Base-by-base conservation (phyloP, 1,140 invertebrate genomes). In the Drusus annulatus region DNA sequence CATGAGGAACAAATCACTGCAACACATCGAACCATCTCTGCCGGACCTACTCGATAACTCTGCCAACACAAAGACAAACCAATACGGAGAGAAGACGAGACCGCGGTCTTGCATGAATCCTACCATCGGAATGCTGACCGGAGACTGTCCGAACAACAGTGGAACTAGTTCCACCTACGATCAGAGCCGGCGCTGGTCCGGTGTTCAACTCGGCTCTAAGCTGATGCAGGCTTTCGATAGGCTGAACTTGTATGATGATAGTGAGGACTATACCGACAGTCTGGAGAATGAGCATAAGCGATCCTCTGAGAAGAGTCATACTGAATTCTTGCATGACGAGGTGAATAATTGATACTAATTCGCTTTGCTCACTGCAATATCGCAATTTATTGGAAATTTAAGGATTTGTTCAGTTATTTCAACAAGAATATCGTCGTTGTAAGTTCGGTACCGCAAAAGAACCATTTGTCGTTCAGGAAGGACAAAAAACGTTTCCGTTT, bases 261-360 rank as follows among this genome's bases (percentile, higher is more conserved):
- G 93, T 84, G 93, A 94, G 80, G 94, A 94, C 86, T 94, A 95
- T 85, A 93, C 93, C 3, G 94, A 94, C 86, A 94, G 93, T 86
- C 87, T 94, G 80, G 94, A 94, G 85, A 92, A 92, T 84, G 90
- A 90, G 85, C 69, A 80, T 23, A 82, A 28, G 81, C 84, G 8
- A 54, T 51, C 58, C 85, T 23, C 28, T n/a, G 82, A 84, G 68
- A 76, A 65, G 21, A 63, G 78, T 31, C 76, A 83, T 3, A 83
- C 84, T n/a, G 76, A 80, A 54, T 71, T 54, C 68, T 65, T 58
- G 58, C 79, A 81, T 50, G 81, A 79, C 15, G 83, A 83, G 76
- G 83, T 83, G 80, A 80, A 21, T 50, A 78, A 69, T 54, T 69
- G 36, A 28, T 76, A 76, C 52, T 74, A 74, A 74, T 74, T 52